Base-by-base conservation (phyloP, 1,140 invertebrate genomes). In the Aplysia californica region DNA sequence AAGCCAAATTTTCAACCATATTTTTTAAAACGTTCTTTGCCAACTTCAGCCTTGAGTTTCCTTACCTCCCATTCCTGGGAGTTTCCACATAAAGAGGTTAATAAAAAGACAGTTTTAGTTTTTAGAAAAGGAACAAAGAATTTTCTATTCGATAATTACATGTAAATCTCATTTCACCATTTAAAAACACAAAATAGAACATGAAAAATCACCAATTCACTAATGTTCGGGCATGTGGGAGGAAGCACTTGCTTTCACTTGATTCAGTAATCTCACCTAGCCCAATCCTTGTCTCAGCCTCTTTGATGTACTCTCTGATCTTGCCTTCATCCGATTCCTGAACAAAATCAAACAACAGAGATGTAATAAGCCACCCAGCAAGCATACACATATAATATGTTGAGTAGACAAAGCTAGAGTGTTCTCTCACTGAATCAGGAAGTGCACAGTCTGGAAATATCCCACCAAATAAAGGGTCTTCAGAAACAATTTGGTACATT, bases 221-320 rank as follows among this genome's bases (percentile, higher is more conserved):
- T n/a, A n/a, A n/a, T n/a, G n/a, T n/a, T n/a, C n/a, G n/a, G n/a
- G n/a, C n/a, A n/a, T n/a, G n/a, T n/a, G n/a, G n/a, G 44, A 50
- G 44, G 15, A 50, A 15, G 44, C 15, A n/a, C 15, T 15, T 15
- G 15, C 44, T 50, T 50, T n/a, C n/a, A 50, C n/a, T 50, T 50
- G 15, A 15, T 20, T 10, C 26, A 18, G 18, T 15, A 18, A 56
- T 35, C 68, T 71, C 31, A 71, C 68, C 68, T 3, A 71, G 36
- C n/a, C 68, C 68, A 2, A 71, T 56, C 58, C 68, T 71, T 71
- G 50, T 71, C 44, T 71, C 68, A 38, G 68, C 68, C 26, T 71
- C 68, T 58, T 38, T 71, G 18, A 71, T 71, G 36, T 35, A 35
- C 36, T 71, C 68, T n/a, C 38, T 58, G 10, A 71, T 35, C 58